Evolutionary conservation across 2,113 vertebrate genomes (phyloP), one percentile per base, ranked within the genome.

Genomic region (Aplodontia rufa): DNA sequence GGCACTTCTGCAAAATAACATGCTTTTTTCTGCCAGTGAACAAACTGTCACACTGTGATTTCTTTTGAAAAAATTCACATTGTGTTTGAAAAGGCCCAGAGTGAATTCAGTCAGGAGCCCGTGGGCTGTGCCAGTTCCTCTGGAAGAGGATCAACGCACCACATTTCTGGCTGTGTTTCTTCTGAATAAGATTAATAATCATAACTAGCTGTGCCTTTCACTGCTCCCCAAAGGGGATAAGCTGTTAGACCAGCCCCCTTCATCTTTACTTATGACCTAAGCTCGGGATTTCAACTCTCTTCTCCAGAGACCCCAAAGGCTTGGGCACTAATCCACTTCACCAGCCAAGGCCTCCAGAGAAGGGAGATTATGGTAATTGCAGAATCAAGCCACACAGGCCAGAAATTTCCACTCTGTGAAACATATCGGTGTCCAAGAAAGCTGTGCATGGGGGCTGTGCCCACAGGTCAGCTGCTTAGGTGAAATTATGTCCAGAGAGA

Each of bases 211-310:
- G 82, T 96, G 45, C 94, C 96, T 97, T 95, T 86, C 74, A 58
- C 45, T 45, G 72, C 51, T 76, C 88, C 96, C 82, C 42, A 94
- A 96, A 72, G 53, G 68, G 51, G 84, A 90, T 93, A 91, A 94
- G 87, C 88, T 0, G 3, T 30, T 49, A 90, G 91, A 82, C 75
- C 84, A 71, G 28, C 51, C 55, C 84, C 92, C 72, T 95, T 97
- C 80, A 93, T 68, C 96, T 97, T 96, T 91, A 93, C 96, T 97
- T 90, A 96, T 17, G 71, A 93, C 62, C 14, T 30, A 97, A 96
- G 58, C 60, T 97, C 91, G 5, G 71, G 96, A 96, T 97, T 96
- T 96, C 88, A 94, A 84, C 79, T 75, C 79, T 83, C 53, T 68
- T 88, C 95, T 94, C 79, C 87, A 64, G 96, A 95, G 96, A 90